Evolutionary conservation across 2,113 vertebrate species (phyloP).

Genomic region (Barbus barbus): DNA sequence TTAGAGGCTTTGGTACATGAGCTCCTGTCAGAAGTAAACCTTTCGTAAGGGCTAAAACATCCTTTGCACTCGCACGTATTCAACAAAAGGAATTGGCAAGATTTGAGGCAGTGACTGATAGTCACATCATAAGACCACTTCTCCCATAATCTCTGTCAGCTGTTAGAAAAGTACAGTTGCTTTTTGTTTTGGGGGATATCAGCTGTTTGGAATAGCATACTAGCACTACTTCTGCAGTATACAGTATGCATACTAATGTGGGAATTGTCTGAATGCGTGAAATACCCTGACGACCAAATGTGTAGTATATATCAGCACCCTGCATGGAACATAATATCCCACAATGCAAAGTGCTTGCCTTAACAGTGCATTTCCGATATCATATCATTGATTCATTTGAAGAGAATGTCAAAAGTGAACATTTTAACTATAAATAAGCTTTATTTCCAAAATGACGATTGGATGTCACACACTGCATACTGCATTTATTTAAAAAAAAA

Average conservation of each 20-base stretch:
- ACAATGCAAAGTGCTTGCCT: not conserved
- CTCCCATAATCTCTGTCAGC: slow-evolving; percentile 11
- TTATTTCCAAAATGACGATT: not conserved
- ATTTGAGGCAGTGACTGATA: slow-evolving; percentile 35
- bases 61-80: not conserved
- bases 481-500: not conserved
- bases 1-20: slow-evolving; percentile 77
- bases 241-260: no score
- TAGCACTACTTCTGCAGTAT: no score
- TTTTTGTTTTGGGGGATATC: not conserved
- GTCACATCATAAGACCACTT: slow-evolving; percentile 8
- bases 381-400: not conserved
- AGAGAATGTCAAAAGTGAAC: not conserved
- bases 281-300: slow-evolving; percentile 1
- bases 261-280: no score
- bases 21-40: slow-evolving; percentile 73
- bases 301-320: not conserved
- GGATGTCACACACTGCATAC: not conserved
- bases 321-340: not conserved
- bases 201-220: not conserved
- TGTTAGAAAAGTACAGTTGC: slow-evolving; percentile 1
- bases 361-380: not conserved
- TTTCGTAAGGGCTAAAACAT: slow-evolving; percentile 52
- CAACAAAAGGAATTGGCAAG: slow-evolving; percentile 6
- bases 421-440: not conserved